Evolutionary conservation across 2,888 invertebrate species (phyloP).

Genomic region (Clivina fossor): DNA sequence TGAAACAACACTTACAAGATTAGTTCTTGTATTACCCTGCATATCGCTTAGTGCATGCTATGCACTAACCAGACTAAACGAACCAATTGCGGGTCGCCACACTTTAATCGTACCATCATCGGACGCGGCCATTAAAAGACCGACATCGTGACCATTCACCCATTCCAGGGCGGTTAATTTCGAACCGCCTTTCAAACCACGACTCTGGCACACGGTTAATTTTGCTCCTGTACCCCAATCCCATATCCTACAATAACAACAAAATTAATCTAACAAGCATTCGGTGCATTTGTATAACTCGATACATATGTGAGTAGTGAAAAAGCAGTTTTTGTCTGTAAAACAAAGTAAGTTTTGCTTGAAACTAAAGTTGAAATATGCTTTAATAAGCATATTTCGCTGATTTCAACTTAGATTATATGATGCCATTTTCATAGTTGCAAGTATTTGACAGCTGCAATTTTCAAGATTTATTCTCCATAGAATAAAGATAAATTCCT

Average conservation of each 20-base stretch:
- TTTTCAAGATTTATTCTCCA: too few species aligned
- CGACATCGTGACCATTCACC: slow-evolving; percentile 81
- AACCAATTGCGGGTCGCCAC: slow-evolving; percentile 57
- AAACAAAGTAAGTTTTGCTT: too few species aligned
- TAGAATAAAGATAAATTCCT: too few species aligned
- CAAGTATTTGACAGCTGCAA: too few species aligned
- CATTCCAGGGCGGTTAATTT: slow-evolving; percentile 83
- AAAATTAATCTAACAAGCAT: too few species aligned
- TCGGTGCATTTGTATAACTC: too few species aligned
- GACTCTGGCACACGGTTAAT: slow-evolving; percentile 64
- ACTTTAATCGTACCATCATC: slow-evolving; percentile 78
- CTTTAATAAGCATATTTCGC: too few species aligned
- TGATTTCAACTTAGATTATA: too few species aligned
- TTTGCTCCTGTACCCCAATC: slow-evolving; percentile 79
- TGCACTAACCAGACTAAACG: slow-evolving; percentile 66
- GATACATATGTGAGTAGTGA: too few species aligned
- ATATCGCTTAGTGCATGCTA: slow-evolving; percentile 81
- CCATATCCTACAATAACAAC: slow-evolving; percentile 65
- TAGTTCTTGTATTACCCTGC: slow-evolving; percentile 50
- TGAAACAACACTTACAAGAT: slow-evolving; percentile 44
- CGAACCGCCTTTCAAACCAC: slow-evolving; percentile 46
- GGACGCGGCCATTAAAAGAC: slow-evolving; percentile 73
- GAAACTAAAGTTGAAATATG: too few species aligned
- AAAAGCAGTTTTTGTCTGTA: too few species aligned
- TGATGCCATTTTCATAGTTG: too few species aligned